Base-by-base conservation (phyloP, 2,113 vertebrate species). In the Hippocampus guttulatus region DNA sequence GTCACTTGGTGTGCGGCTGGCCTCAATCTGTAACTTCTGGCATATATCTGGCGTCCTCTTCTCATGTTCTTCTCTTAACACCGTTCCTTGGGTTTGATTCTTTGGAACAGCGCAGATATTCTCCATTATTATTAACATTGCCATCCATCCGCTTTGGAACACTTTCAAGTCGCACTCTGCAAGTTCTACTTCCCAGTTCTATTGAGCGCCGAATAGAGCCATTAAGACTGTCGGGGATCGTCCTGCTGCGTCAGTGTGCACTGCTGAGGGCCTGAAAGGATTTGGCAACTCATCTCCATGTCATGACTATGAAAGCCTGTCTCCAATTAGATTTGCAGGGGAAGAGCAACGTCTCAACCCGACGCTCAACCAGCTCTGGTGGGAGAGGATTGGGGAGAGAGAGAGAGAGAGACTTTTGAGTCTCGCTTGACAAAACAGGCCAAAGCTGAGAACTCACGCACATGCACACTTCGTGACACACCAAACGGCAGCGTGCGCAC, bases 211-310 rank as follows among this genome's bases (percentile, higher is more conserved):
- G 33, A 18, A 10, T n/a, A 63, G 21, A 64, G 63, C 63, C 0
- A n/a, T 69, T 73, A 77, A 70, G 57, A 77, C 73, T 67, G 67
- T 72, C 71, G 62, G 8, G 11, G 78, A 69, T 45, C 4, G 66
- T 38, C 47, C 83, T 69, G 75, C 81, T 72, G 76, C 33, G 4
- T 78, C 86, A 73, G 65, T 54, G 68, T 12, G 60, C 67, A 7
- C 76, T 54, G 73, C 79, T 9, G 75, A 75, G 67, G 80, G 78
- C 75, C 87, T 85, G 81, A 85, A 78, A 85, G 83, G 85, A 88
- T 89, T 88, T 88, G 84, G 87, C 85, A 89, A 84, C 88, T 89
- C 88, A 90, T 89, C 83, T 84, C 84, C 84, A 86, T 86, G 87
- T 88, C 87, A 86, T 80, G 82, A 84, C 87, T 83, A 82, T 85